phyloP scores from a whole-genome alignment of 2,888 invertebrate species.

The Tetranychus truncatus region DNA sequence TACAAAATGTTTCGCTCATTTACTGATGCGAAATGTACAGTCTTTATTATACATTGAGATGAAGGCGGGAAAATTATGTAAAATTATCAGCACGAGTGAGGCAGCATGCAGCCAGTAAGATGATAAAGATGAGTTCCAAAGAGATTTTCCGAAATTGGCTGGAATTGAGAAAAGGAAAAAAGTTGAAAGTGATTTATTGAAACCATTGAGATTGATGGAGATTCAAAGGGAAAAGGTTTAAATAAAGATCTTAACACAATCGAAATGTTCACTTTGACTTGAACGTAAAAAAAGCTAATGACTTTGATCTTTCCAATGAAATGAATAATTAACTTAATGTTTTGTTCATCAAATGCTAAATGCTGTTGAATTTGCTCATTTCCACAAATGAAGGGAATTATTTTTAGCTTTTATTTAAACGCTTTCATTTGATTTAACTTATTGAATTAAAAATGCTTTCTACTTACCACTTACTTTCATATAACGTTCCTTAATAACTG shows the following conservation, averaged over 20 bases:
- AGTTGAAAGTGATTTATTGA: background rate
- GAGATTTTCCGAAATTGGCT: background rate
- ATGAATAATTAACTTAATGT: background rate
- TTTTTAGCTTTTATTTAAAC: background rate
- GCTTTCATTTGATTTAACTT: background rate
- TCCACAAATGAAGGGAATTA: background rate
- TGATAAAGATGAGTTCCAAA: background rate
- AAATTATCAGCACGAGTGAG: background rate
- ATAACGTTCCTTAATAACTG: constrained; percentile 7
- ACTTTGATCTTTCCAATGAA: too few species aligned
- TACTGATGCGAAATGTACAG: too few species aligned
- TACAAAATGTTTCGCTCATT: too few species aligned
- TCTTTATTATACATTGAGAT: too few species aligned
- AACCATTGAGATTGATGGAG: background rate
- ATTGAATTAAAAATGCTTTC: background rate
- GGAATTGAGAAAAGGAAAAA: background rate
- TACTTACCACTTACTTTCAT: constrained; percentile 17
- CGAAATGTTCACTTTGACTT: too few species aligned
- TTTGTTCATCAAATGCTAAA: background rate
- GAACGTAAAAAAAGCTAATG: too few species aligned
- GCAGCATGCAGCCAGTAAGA: background rate
- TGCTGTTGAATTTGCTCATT: background rate
- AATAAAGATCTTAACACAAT: background rate
- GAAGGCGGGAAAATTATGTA: background rate
- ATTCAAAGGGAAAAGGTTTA: background rate